Base-by-base conservation (phyloP, 2,113 vertebrate species). In the Rostratula benghalensis region DNA sequence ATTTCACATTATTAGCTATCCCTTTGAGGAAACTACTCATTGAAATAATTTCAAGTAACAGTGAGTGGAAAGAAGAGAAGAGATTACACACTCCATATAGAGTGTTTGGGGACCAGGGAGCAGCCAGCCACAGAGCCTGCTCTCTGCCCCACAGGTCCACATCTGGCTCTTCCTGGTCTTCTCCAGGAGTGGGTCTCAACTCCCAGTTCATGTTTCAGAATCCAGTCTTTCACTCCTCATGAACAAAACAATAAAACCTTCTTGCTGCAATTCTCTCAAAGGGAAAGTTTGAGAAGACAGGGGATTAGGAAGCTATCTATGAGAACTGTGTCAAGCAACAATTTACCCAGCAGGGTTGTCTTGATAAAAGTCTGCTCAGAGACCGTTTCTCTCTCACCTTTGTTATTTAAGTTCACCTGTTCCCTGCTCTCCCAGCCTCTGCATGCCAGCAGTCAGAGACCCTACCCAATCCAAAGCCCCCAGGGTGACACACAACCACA, bases 271-370 rank as follows among this genome's bases (percentile, higher is more conserved):
- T 84, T 75, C 69, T 92, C 83, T 95, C 91, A 91, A 73, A 91
- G 93, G 57, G 50, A 63, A 83, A 45, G 57, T 54, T 50, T 73
- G 80, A 92, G 81, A 79, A 91, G 89, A 76, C 69, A 89, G 50
- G 28, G 68, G 89, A 96, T 96, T 96, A 96, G 77, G 75, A 87
- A 89, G 59, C 20, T 1, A 94, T 94, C 81, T 1, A 84, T 91
- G 74, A 92, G 57, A 89, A 73, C 53, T 39, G 53, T 8, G 3
- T 74, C 70, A 93, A 91, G 87, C 74, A 83, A 87, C 84, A 77
- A 94, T 96, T 96, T 96, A 89, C 95, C 73, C 96, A 97, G 95
- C 65, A 83, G 86, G 80, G 57, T 5, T 61, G 24, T 57, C 83
- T 61, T 57, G 87, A 87, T 79, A 93, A 79, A 94, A 94, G 87